Base-by-base conservation (phyloP, 1,140 invertebrate species). In the Aradophagus sp. region DNA sequence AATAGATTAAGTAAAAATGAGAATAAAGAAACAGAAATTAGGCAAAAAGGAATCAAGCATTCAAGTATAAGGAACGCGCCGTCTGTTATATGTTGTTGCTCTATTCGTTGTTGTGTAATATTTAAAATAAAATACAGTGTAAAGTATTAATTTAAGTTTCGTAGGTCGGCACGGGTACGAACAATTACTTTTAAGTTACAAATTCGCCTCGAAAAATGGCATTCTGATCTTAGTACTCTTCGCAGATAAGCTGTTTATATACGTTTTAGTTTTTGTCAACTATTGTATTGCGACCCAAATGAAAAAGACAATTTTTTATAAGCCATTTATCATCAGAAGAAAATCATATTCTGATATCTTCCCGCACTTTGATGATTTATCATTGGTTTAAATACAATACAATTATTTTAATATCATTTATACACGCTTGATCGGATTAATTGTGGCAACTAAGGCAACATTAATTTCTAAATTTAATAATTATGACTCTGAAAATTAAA, bases 81-180 rank as follows among this genome's bases (percentile, higher is more conserved):
- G 45, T 73, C 41, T 80, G 72, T 80, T 80, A 73, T 47, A 75
- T 69, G 73, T 76, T 81, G 76, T 80, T 81, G 48, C 41, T 77
- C 62, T 79, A 73, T 80, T 70, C 61, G 69, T 81, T 70, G 66
- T 70, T 70, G 52, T 62, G 41, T 69, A 69, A 69, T 68, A 32
- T 70, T 70, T 62, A 59, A 23, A 4, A n/a, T n/a, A n/a, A n/a
- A 8, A 62, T 70, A 70, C 34, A 45, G 27, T 62, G 15, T 70
- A 62, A 61, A 47, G 23, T 36, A 42, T 56, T 56, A 50, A 58
- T 69, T 47, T 62, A 63, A 63, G 50, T 62, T 62, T 50, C n/a
- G 36, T 29, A 42, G 35, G 16, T 11, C 14, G 8, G 32, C 16
- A n/a, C 16, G 44, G 53, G 39, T 67, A 59, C 63, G n/a, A 52